phyloP scores from a whole-genome alignment of 2,797 vertebrate genomes.

The Prunella strophiata region DNA sequence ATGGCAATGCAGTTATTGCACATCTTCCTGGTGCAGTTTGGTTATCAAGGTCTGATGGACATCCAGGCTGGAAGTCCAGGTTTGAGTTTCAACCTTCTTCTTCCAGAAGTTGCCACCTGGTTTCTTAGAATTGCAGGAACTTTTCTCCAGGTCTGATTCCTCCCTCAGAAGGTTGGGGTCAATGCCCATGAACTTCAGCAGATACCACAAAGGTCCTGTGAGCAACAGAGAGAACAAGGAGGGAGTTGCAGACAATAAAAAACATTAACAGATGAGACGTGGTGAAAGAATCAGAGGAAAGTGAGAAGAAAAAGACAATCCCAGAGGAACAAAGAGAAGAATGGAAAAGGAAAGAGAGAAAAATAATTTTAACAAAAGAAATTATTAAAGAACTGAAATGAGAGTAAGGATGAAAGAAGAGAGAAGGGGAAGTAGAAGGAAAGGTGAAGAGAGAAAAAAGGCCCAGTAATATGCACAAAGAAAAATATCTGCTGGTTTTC shows the following conservation, averaged over 20 bases:
- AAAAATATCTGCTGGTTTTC: neutral
- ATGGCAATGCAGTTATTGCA: neutral
- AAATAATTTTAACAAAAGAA: neutral
- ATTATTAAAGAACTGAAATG: neutral
- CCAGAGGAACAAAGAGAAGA: neutral
- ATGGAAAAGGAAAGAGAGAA: neutral
- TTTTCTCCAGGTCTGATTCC: neutral
- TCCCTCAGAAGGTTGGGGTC: neutral
- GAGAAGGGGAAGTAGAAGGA: neutral
- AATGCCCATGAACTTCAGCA: neutral
- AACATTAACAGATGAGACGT: neutral
- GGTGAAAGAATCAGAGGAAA: neutral
- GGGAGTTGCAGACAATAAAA: neutral
- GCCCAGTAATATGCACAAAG: neutral
- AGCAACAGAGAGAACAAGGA: neutral
- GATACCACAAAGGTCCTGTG: neutral
- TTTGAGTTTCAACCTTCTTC: neutral
- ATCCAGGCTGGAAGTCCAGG: neutral
- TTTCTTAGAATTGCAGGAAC: neutral
- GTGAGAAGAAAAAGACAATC: neutral
- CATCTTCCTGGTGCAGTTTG: neutral
- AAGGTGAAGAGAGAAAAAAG: neutral
- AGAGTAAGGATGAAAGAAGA: neutral
- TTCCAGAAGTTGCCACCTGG: neutral
- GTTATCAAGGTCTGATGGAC: neutral